A percentile compares a stretch with the other conserved stretches of the same genome.
phyloP scores from a whole-genome alignment of 1,140 invertebrate species.

The Anadara kagoshimensis region DNA sequence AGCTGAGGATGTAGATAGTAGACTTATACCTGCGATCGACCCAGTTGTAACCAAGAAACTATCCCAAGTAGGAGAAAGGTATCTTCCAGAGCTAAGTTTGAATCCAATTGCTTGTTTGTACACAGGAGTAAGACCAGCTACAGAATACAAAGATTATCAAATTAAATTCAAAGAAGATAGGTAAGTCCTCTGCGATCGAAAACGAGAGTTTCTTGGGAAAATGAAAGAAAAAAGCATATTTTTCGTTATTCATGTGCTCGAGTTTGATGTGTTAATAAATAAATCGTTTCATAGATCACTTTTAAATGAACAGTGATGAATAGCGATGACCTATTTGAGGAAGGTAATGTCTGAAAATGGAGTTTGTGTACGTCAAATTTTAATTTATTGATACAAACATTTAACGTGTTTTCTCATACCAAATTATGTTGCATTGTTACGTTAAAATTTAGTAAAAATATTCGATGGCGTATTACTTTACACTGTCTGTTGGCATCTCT shows the following conservation, averaged over 20 bases:
- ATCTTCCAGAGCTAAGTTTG: slow-evolving; percentile 36
- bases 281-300: background rate
- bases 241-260: background rate
- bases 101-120: slow-evolving; percentile 40
- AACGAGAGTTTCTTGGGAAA: background rate
- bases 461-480: too few species aligned
- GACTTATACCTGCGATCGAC: slow-evolving; percentile 24
- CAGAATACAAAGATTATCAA: slow-evolving; percentile 58
- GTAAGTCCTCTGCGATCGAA: slow-evolving; percentile 9
- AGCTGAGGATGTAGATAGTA: slow-evolving; percentile 42
- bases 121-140: slow-evolving; percentile 54
- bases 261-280: background rate
- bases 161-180: slow-evolving; percentile 39
- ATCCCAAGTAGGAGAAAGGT: background rate
- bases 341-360: background rate
- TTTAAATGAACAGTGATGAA: background rate
- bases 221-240: background rate
- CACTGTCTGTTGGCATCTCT: too few species aligned
- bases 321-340: background rate
- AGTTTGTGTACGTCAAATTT: background rate
- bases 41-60: slow-evolving; percentile 27
- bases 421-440: too few species aligned
- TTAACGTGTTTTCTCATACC: background rate
- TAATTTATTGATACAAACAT: background rate
- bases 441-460: too few species aligned